Evolutionary conservation across 2,797 vertebrate genomes (phyloP).

Genomic region (Molossus molossus): DNA sequence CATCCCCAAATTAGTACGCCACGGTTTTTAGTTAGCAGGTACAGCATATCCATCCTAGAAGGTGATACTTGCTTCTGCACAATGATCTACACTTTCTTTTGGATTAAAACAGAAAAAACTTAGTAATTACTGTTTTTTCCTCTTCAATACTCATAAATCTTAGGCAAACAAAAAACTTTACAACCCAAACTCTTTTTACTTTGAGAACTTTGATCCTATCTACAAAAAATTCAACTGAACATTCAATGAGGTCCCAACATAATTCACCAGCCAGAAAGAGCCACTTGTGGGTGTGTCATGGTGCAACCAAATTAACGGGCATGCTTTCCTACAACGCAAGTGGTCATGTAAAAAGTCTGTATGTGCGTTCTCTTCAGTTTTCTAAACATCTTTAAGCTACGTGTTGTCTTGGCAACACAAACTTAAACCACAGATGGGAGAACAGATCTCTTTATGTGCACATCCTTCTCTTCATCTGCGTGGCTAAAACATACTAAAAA

Average conservation of each 20-base stretch:
- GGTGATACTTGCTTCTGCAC: not conserved
- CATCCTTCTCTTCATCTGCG: slow-evolving; percentile 89
- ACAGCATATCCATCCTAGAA: not conserved
- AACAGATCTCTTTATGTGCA: slow-evolving; percentile 91
- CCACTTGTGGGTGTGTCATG: not conserved
- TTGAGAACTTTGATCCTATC: slow-evolving; percentile 65
- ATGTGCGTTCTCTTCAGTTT: slow-evolving; percentile 78
- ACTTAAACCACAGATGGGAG: slow-evolving; percentile 90
- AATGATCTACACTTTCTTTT: not conserved
- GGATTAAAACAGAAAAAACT: slow-evolving; percentile 6
- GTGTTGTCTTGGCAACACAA: slow-evolving; percentile 88
- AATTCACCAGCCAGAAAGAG: slow-evolving; percentile 68
- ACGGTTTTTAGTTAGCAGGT: not conserved
- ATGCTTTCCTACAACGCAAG: slow-evolving; percentile 57
- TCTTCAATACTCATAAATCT: not conserved
- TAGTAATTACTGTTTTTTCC: not conserved
- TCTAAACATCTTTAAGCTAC: slow-evolving; percentile 88
- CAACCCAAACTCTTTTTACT: not conserved
- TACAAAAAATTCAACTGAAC: slow-evolving; percentile 54
- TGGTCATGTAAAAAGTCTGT: slow-evolving; percentile 76
- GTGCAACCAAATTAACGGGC: slow-evolving; percentile 68
- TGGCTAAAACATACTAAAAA: slow-evolving; percentile 85
- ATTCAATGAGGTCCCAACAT: not conserved
- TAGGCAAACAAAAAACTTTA: slow-evolving; percentile 36
- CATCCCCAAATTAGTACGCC: not conserved